Conservation (phyloP, 1,140 invertebrate genomes). For the Drosophila orosa region DNA sequence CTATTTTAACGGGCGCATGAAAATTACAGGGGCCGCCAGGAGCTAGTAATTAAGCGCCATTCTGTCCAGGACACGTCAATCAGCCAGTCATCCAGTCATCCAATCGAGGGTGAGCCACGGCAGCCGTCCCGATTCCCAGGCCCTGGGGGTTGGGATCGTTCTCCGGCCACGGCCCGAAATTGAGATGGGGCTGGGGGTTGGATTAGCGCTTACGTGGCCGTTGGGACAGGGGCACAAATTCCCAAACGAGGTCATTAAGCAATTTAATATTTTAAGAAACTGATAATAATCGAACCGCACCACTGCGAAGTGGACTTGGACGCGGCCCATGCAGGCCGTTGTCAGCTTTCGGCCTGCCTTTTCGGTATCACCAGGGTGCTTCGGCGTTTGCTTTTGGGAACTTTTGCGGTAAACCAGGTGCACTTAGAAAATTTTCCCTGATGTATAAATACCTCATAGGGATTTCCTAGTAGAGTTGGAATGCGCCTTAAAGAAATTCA, state of each 20-base stretch:
- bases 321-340: conserved; percentile 30
- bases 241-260: conserved; percentile 77
- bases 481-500: no score
- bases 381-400: conserved; percentile 22
- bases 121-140: conserved; percentile 64
- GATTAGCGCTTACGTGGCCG: conserved; percentile 68
- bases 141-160: conserved; percentile 16
- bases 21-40: conserved; percentile 67
- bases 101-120: conserved; percentile 35
- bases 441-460: no score
- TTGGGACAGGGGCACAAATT: conserved; percentile 49
- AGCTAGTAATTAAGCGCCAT: conserved; percentile 68
- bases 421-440: conserved; percentile 24
- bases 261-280: conserved; percentile 83
- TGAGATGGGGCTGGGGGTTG: conserved; percentile 17
- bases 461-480: no score
- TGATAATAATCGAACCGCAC: conserved; percentile 76
- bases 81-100: conserved; percentile 28
- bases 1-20: conserved; percentile 59
- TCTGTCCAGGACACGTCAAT: conserved; percentile 67
- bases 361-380: conserved; percentile 19
- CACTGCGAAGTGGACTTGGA: conserved; percentile 20
- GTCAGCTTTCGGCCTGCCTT: conserved; percentile 50
- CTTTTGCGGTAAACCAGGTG: conserved; percentile 25
- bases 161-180: not conserved